phyloP scores from a whole-genome alignment of 2,888 invertebrate genomes.

The Limnephilus marmoratus region DNA sequence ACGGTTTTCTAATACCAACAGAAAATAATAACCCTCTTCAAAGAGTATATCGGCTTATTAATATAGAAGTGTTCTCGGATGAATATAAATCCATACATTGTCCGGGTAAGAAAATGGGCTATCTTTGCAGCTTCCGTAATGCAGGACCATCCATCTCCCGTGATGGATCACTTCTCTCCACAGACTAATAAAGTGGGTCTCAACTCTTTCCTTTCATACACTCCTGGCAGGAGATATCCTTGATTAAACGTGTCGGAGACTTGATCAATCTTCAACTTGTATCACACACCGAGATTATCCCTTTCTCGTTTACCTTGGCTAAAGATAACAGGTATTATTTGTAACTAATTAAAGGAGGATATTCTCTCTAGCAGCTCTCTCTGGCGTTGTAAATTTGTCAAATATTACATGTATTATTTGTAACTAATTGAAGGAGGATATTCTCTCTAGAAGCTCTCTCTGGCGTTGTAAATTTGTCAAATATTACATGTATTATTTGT shows the following conservation, averaged over 20 bases:
- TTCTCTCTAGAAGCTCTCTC: no score
- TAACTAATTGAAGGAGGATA: no score
- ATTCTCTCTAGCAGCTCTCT: no score
- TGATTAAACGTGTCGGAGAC: not conserved
- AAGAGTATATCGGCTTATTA: not conserved
- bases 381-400: no score
- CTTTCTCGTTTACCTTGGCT: not conserved
- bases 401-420: no score
- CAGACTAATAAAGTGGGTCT: not conserved
- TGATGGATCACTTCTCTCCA: not conserved
- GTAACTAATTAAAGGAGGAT: no score
- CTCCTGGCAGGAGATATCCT: not conserved
- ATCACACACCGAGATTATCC: not conserved
- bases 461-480: no score
- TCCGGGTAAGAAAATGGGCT: not conserved
- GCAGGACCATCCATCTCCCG: not conserved
- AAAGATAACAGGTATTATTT: not conserved
- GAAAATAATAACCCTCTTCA: not conserved
- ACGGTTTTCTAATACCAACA: not conserved
- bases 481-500: no score
- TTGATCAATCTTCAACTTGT: constrained; percentile 10
- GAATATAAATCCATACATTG: not conserved
- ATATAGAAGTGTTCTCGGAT: not conserved
- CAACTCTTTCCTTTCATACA: constrained; percentile 2
- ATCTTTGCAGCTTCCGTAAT: not conserved